Evolutionary conservation across 1,140 invertebrate species (phyloP).

Genomic region (Heliconius congener): DNA sequence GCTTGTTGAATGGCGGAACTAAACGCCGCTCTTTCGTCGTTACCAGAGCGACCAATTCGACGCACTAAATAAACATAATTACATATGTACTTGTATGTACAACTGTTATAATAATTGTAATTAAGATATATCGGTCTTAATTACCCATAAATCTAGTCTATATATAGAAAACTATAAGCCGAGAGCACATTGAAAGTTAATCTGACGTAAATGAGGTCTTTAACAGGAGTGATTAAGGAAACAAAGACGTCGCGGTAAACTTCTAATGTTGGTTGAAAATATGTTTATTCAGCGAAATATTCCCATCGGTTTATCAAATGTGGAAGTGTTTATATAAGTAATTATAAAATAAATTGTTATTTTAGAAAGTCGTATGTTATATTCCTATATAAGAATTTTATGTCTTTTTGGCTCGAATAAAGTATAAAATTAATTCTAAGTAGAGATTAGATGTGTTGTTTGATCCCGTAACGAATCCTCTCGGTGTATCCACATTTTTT

Average conservation of each 20-base stretch:
- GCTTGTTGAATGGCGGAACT: too few species aligned
- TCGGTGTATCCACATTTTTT: too few species aligned
- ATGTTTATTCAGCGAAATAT: slow-evolving; percentile 1
- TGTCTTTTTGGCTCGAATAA: too few species aligned
- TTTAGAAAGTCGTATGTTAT: background rate
- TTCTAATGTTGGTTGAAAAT: slow-evolving; percentile 43
- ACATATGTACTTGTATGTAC: too few species aligned
- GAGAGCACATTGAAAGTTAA: slow-evolving; percentile 49
- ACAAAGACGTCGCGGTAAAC: slow-evolving; percentile 50
- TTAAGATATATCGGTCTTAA: background rate
- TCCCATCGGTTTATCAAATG: background rate
- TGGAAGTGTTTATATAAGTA: background rate
- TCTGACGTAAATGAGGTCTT: slow-evolving; percentile 50
- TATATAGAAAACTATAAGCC: slow-evolving; percentile 34
- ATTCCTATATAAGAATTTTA: too few species aligned
- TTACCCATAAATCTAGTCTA: background rate
- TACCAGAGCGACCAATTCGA: too few species aligned
- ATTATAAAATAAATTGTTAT: background rate
- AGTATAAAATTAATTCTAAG: rapidly evolving
- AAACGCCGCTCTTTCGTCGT: too few species aligned
- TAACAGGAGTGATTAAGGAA: slow-evolving; percentile 56
- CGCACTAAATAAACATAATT: too few species aligned
- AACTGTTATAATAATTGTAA: background rate
- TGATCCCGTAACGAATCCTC: too few species aligned
- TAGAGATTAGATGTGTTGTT: too few species aligned